Evolutionary conservation across 2,888 invertebrate genomes (phyloP), one percentile per base, ranked within the genome.

Genomic region (Bruchidius siliquastri): DNA sequence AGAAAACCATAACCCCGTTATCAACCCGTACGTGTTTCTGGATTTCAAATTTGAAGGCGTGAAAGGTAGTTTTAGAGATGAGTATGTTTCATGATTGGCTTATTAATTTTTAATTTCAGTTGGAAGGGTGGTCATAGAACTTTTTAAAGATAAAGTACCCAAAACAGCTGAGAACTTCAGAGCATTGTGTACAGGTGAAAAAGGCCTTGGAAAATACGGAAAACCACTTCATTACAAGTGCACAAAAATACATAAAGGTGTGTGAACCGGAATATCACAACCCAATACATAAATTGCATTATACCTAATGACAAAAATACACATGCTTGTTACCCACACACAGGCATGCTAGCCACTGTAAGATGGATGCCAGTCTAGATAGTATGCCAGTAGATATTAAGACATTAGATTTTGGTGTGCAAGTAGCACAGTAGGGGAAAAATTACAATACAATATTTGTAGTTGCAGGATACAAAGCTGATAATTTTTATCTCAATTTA

Each of bases 121-220:
- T 82, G 96, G 96, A 6, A 89, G 96, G 79, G 89, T 98, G 74
- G 89, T 98, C 21, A 93, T 98, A 83, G 95, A 97, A 86, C 88
- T 98, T 74, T 94, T 92, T 85, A 92, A 91, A 82, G 92, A 97
- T 88, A 87, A 92, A 72, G 95, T 94, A 75, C 97, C 98, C 22
- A 92, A 90, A 84, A 95, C 97, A 2, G 94, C 92, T 70, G 97
- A 97, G 86, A 98, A 98, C 87, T 98, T 98, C 85, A 89, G 96
- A 78, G 92, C 93, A 0, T 87, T 99, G 0, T 98, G 98, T 84
- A 97, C 97, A 0, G 97, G 97, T 2, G 96, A 98, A 86, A 92
- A 90, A 77, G 96, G 97, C 0, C 83, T 90, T 77, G 95, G 96
- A 0, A 82, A 81, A 21, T 82, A 87, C 79, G 92, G 92, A 2